Base-by-base conservation (phyloP, 2,113 vertebrate genomes). In the Mus musculus region DNA sequence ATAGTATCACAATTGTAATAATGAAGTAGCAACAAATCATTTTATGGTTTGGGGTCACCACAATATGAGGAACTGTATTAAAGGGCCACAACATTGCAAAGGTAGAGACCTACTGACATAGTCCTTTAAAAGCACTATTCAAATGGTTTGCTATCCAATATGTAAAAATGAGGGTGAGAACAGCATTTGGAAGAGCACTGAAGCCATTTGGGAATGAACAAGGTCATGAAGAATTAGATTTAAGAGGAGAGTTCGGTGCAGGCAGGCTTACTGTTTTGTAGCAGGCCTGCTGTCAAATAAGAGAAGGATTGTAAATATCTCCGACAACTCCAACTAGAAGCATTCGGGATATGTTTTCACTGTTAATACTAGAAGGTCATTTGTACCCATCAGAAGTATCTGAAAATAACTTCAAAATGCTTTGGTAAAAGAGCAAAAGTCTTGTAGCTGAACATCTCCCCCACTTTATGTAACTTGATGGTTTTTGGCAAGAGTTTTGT, bases 361-460 rank as follows among this genome's bases (percentile, higher is more conserved):
- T 28, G 95, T 80, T 72, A 59, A 92, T 92, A n/a, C 91, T 88
- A 93, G 36, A 94, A 96, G 67, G 77, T 78, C 82, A 87, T 85
- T 95, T 96, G 72, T 96, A 86, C 76, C 42, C 96, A 81, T 95
- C 94, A 95, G 88, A 96, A 54, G n/a, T 93, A 89, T 87, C 95
- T 94, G 86, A 95, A 97, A 96, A 97, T 95, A 95, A 93, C 93
- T 96, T 93, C 72, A 91, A 91, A 93, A 95, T 49, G 59, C 89
- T 92, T 97, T 95, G 90, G 81, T 90, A 63, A 86, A 46, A 89
- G 75, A 87, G 28, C 33, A 96, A 65, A 91, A 91, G 94, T 95
- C 72, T 87, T 77, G 16, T 82, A 81, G 42, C 76, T 87, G 86
- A 13, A 95, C 77, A 17, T 92, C 81, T 96, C 67, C 67, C 11